Base-by-base conservation (phyloP, 2,797 vertebrate genomes). In the Oreortyx pictus region DNA sequence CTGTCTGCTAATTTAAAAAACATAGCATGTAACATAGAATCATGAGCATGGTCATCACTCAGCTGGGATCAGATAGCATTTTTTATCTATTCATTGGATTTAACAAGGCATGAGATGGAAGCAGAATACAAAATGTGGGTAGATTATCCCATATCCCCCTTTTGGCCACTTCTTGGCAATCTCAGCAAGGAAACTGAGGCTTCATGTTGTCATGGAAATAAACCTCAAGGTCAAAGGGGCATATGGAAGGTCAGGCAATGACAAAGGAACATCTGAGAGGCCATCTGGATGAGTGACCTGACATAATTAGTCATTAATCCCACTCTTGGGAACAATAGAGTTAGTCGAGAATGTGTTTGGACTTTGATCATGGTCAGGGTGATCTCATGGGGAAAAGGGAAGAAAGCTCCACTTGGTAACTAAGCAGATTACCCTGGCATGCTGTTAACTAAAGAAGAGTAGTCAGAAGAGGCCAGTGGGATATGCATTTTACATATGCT, bases 281-380 rank as follows among this genome's bases (percentile, higher is more conserved):
- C 98, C 99, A 99, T 99, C 99, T 99, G 99, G 99, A 99, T 98
- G 98, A 99, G 98, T 99, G 99, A 99, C 98, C 98, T 97, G 97
- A 99, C 98, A 99, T 99, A 99, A 99, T 99, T 98, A 99, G 98
- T 99, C 98, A 99, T 99, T 98, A 99, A 98, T 98, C 98, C 98
- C 98, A 98, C 98, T 98, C 98, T 98, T 96, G 98, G 98, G 98
- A 98, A 98, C 98, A 98, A 98, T 98, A 97, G 98, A 97, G 94
- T 97, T 98, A 98, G 97, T 96, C 5, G 96, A 98, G 98, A 98
- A 98, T 98, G 97, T 98, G 98, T 98, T 98, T 98, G 98, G 98
- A 98, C 98, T 98, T 98, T 98, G 98, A 98, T 98, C 97, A 93
- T 98, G 97, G 98, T 97, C 97, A 98, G 98, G 96, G 97, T 97